phyloP scores from a whole-genome alignment of 2,797 vertebrate genomes.

The Capromys pilorides region DNA sequence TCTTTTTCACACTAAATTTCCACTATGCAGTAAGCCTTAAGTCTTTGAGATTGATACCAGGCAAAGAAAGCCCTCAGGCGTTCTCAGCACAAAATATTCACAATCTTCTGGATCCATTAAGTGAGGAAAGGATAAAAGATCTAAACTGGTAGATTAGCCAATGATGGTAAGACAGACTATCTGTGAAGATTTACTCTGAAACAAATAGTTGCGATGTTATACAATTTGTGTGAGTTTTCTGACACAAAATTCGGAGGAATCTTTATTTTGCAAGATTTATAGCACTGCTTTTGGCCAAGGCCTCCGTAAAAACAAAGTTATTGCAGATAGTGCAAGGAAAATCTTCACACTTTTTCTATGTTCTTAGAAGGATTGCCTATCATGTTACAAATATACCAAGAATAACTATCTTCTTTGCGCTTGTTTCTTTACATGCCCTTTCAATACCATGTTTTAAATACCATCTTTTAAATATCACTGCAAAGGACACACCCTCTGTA shows the following conservation, averaged over 20 bases:
- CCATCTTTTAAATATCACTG: slow-evolving; percentile 21
- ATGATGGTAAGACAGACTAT: slow-evolving; percentile 46
- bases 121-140: slow-evolving; percentile 67
- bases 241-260: slow-evolving; percentile 59
- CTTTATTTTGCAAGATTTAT: slow-evolving; percentile 81
- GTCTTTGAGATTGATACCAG: slow-evolving; percentile 73
- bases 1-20: slow-evolving; percentile 74
- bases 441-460: slow-evolving; percentile 30
- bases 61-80: slow-evolving; percentile 69
- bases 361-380: slow-evolving; percentile 35
- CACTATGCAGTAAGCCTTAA: slow-evolving; percentile 53
- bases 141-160: slow-evolving; percentile 56
- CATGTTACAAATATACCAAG: slow-evolving; percentile 18
- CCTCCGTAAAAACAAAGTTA: slow-evolving; percentile 69
- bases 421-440: not conserved
- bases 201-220: slow-evolving; percentile 74
- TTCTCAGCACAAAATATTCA: slow-evolving; percentile 60
- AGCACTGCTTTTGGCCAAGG: slow-evolving; percentile 71
- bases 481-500: not conserved
- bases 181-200: slow-evolving; percentile 67
- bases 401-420: slow-evolving; percentile 46
- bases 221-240: slow-evolving; percentile 74
- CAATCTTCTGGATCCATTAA: slow-evolving; percentile 72
- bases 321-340: slow-evolving; percentile 65
- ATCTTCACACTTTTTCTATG: slow-evolving; percentile 65